Conservation (phyloP, 2,888 invertebrate genomes). For the Drosophila pegasa region DNA sequence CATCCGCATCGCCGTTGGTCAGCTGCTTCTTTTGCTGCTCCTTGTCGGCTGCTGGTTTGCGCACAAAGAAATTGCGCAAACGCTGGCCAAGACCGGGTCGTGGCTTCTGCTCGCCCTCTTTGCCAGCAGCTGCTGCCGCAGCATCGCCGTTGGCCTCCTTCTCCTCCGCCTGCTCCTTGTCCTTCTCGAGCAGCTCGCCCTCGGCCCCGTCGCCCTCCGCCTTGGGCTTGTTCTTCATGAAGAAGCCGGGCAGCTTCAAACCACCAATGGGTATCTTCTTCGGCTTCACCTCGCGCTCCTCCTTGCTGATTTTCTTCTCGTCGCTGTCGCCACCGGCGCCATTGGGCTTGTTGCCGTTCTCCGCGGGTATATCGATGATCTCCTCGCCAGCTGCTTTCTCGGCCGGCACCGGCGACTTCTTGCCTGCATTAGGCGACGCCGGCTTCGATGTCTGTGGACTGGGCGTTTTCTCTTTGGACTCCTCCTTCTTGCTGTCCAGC, state of each 20-base stretch:
- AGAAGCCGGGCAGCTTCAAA: slow-evolving; percentile 95
- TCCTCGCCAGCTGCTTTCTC: slow-evolving; percentile 75
- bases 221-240: slow-evolving; percentile 91
- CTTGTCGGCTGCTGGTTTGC: slow-evolving; percentile 84
- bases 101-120: slow-evolving; percentile 79
- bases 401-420: slow-evolving; percentile 53
- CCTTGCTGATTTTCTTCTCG: slow-evolving; percentile 86
- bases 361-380: slow-evolving; percentile 83
- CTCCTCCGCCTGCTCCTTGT: slow-evolving; percentile 82
- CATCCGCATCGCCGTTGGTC: slow-evolving; percentile 82
- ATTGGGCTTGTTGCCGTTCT: slow-evolving; percentile 60
- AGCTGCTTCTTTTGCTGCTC: slow-evolving; percentile 78
- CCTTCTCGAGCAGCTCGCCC: slow-evolving; percentile 85
- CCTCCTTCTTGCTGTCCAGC: slow-evolving; percentile 80
- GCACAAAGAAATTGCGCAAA: slow-evolving; percentile 86
- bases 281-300: slow-evolving; percentile 91
- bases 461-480: slow-evolving; percentile 65
- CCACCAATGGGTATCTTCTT: slow-evolving; percentile 94
- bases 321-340: slow-evolving; percentile 53
- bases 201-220: slow-evolving; percentile 87
- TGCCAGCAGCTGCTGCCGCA: slow-evolving; percentile 30
- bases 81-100: slow-evolving; percentile 84
- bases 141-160: slow-evolving; percentile 68
- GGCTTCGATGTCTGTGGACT: slow-evolving; percentile 75
- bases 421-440: slow-evolving; percentile 71